A percentile compares a stretch with the other conserved stretches of the same genome.
Conservation (phyloP, 2,113 vertebrate genomes). For the Piprites chloris region DNA sequence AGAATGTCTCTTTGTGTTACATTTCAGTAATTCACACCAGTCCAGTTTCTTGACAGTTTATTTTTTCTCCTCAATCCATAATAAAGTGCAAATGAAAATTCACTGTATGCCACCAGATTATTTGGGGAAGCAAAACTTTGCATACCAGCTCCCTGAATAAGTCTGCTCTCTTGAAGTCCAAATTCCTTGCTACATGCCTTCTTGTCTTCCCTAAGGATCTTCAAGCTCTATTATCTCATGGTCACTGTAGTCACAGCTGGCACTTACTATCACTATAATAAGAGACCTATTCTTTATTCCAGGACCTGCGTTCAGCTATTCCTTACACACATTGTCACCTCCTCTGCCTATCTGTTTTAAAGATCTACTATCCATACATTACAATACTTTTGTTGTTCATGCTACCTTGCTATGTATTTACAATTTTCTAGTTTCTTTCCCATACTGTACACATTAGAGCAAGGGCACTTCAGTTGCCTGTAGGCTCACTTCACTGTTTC, state of each 20-base stretch:
- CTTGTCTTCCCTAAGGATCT: neutral
- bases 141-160: neutral
- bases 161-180: neutral
- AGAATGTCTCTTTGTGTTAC: neutral
- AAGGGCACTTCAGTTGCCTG: neutral
- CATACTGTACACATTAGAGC: neutral
- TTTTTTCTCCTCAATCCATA: neutral
- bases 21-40: neutral
- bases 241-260: neutral
- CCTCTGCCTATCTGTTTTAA: neutral
- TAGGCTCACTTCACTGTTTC: neutral
- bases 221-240: neutral
- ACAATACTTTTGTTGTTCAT: neutral
- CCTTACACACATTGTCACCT: neutral
- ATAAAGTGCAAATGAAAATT: neutral
- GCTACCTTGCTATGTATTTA: neutral
- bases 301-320: neutral
- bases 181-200: neutral
- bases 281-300: neutral
- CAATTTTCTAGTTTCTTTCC: neutral
- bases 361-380: neutral
- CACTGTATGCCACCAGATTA: neutral
- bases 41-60: neutral
- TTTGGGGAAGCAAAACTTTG: neutral
- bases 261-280: neutral